Conservation (phyloP, 2,113 vertebrate genomes). For the Calypte anna region DNA sequence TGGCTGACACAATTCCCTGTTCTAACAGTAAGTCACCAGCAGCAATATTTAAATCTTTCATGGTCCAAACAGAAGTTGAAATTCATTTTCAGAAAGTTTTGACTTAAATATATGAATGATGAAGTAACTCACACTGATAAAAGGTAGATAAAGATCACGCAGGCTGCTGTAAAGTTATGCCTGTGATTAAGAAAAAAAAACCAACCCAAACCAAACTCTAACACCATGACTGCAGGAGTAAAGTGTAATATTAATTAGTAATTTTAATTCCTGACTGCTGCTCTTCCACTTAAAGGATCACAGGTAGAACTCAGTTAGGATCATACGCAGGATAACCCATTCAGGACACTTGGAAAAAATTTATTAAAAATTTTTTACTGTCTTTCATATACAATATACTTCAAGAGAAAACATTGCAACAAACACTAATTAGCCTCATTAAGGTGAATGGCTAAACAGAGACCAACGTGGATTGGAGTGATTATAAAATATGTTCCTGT, state of each 20-base stretch:
- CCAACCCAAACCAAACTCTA: neutral
- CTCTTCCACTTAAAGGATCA: neutral
- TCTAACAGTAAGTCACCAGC: neutral
- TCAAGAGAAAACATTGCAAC: neutral
- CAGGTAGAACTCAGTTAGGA: neutral
- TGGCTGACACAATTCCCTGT: neutral
- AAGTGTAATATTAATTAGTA: neutral
- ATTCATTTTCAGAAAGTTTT: conserved; percentile 22
- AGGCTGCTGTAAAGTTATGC: neutral
- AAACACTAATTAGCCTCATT: neutral
- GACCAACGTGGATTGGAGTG: neutral
- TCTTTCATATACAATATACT: neutral
- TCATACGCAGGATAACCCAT: neutral
- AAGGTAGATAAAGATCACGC: neutral
- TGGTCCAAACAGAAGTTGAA: neutral
- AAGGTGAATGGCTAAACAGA: neutral
- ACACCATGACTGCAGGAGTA: neutral
- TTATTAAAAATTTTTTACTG: neutral
- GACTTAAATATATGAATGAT: neutral
- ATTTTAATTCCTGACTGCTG: neutral
- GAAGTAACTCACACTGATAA: neutral
- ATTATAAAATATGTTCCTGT: neutral
- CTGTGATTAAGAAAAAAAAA: neutral
- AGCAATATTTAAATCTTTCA: conserved; percentile 14
- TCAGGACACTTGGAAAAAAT: neutral